Base-by-base conservation (phyloP, 1,140 invertebrate genomes). In the Spodoptera frugiperda region DNA sequence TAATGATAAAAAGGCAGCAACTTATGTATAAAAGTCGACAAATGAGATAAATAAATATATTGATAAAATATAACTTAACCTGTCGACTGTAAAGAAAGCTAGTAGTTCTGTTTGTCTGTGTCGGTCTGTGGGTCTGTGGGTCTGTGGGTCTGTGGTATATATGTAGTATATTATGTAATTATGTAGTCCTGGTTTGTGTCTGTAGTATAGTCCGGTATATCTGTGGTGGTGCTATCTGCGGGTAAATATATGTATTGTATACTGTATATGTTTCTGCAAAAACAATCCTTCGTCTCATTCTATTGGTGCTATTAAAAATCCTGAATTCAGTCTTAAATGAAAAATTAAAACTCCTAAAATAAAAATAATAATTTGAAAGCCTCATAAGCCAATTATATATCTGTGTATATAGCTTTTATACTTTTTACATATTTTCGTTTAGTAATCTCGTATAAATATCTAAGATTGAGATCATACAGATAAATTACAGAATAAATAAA, bases 361-460 rank as follows among this genome's bases (percentile, higher is more conserved):
- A 88, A 89, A 87, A 87, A 86, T 87, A 88, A 86, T 85, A 89
- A 87, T 88, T 89, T 88, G 83, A 90, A 89, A 93, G 91, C 92
- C 91, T 92, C 91, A 88, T 94, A 87, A 91, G 91, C 92, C 92
- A 92, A 92, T 93, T 91, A 92, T 88, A 93, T 88, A 92, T 91
- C 83, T 87, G 85, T 89, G 86, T 91, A 91, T 90, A 91, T 90
- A 91, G 84, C 86, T 89, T 89, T 81, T 87, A 79, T 80, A 88
- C 89, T 87, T 87, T 91, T 91, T 89, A 90, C 88, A 89, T 89
- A 90, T 86, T 89, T 86, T 88, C 63, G 89, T 93, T 91, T 93
- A 89, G 88, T 93, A 93, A 93, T 94, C 91, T 94, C 92, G 87
- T 92, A 92, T 93, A 93, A 92, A 93, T 93, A 93, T 91, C 89